Evolutionary conservation across 2,888 invertebrate species (phyloP).

Genomic region (Furcula furcula): DNA sequence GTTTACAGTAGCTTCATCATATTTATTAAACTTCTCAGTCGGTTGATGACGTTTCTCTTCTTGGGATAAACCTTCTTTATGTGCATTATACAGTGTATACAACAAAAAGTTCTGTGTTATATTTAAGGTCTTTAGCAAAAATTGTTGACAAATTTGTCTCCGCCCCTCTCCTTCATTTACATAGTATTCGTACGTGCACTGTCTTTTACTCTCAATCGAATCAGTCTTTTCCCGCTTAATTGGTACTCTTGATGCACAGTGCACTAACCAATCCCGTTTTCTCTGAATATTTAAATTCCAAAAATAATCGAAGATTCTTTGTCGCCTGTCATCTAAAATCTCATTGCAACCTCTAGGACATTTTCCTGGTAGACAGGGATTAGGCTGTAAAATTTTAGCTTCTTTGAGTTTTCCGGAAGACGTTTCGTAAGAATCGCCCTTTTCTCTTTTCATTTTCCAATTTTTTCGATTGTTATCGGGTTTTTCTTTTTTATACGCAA

Average conservation of each 20-base stretch:
- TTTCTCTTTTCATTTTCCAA: too few species aligned
- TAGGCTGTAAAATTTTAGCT: constrained; percentile 2
- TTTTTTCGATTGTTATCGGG: too few species aligned
- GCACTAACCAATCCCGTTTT: constrained; percentile 5
- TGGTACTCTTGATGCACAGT: not conserved
- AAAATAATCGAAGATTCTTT: constrained; percentile 6
- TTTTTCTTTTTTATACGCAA: too few species aligned
- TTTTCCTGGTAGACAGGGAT: constrained; percentile 3
- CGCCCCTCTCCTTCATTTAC: constrained; percentile 7
- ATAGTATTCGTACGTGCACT: constrained; percentile 2
- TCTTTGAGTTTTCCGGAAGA: constrained; percentile 1
- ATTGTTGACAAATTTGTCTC: constrained; percentile 9
- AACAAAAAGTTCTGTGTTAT: constrained; percentile 9
- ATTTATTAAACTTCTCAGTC: not conserved
- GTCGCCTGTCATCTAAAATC: not conserved
- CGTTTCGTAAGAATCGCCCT: constrained; percentile 3
- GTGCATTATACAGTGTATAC: constrained; percentile 6
- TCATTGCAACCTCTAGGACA: constrained; percentile 5
- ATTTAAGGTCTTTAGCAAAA: constrained; percentile 10
- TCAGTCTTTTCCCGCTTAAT: constrained; percentile 3
- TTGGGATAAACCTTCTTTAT: constrained; percentile 1
- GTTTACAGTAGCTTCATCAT: not conserved
- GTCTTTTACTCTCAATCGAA: not conserved
- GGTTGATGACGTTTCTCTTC: not conserved
- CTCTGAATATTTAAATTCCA: constrained; percentile 6